phyloP scores from a whole-genome alignment of 1,140 invertebrate species.

The Thalassaphorura encarpata region DNA sequence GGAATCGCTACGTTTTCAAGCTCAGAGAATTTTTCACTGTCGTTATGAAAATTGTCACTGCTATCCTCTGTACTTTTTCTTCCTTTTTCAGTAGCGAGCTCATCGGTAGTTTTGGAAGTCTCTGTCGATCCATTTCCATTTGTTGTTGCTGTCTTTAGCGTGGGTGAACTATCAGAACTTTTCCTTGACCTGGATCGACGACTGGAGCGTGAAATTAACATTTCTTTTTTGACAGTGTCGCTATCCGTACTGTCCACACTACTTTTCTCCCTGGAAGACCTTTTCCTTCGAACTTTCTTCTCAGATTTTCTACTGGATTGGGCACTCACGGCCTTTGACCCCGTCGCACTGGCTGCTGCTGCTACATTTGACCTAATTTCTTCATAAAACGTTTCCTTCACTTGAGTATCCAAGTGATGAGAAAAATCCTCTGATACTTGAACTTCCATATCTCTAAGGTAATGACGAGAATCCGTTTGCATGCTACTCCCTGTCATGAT shows the following conservation, averaged over 20 bases:
- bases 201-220: not conserved
- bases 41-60: conserved; percentile 9
- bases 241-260: not conserved
- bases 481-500: conserved; percentile 18
- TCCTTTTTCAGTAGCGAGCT: not conserved
- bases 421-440: conserved; percentile 17
- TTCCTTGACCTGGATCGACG: not conserved
- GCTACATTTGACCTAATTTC: too few species aligned
- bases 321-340: not conserved
- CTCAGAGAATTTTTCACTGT: conserved; percentile 25
- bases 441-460: conserved; percentile 15
- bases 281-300: conserved; percentile 15
- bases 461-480: conserved; percentile 21
- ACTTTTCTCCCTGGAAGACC: conserved; percentile 10
- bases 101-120: not conserved
- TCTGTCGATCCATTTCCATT: not conserved
- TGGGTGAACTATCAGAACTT: not conserved
- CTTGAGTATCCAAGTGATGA: not conserved
- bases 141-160: not conserved
- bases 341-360: not conserved
- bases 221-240: not conserved
- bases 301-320: not conserved
- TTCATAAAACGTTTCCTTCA: too few species aligned
- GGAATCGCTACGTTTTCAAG: conserved; percentile 20
- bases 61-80: too few species aligned